Base-by-base conservation (phyloP, 2,888 invertebrate genomes). In the Yponomeuta plumbellus region DNA sequence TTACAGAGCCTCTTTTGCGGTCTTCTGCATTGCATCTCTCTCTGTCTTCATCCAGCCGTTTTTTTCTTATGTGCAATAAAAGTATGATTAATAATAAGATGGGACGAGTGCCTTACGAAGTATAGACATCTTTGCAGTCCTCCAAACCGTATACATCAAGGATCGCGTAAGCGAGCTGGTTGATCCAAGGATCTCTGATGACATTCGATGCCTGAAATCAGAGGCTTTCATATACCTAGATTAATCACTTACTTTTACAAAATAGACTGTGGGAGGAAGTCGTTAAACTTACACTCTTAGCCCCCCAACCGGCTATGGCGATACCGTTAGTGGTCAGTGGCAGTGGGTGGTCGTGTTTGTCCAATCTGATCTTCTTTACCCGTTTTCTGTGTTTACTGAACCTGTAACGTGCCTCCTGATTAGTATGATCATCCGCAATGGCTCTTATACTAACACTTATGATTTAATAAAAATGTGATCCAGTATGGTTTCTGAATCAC, bases 251-350 rank as follows among this genome's bases (percentile, higher is more conserved):
- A n/a, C 5, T 5, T 26, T 26, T 26, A 26, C 1, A 26, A 2
- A 26, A 26, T 26, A 26, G 26, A 26, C 26, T 26, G 26, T 4
- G 26, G 2, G 26, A 4, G 26, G 26, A 5, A 26, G 26, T 26
- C 34, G 8, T 8, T 8, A 10, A n/a, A 73, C 80, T 79, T 73
- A 88, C 88, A 23, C 73, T 72, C 68, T 69, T 83, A 4, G 86
- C 83, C 0, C 88, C 88, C 88, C 88, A 88, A 8, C 88, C 88
- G 13, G 87, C 68, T 4, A 88, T 75, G 4, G 81, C 81, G 20
- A 88, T 75, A 0, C 82, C 81, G 11, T 74, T 72, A 0, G 81
- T 83, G 5, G 72, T 80, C 8, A 68, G 11, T 1, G 86, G 72
- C 52, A 87, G 26, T 13, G 67, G 66, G 13, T 69, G 69, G 0